These are phyloP conservation scores for Cephus runcator DNA, from an alignment of 2,888 invertebrate species.

Conservation along the genomic window DNA sequence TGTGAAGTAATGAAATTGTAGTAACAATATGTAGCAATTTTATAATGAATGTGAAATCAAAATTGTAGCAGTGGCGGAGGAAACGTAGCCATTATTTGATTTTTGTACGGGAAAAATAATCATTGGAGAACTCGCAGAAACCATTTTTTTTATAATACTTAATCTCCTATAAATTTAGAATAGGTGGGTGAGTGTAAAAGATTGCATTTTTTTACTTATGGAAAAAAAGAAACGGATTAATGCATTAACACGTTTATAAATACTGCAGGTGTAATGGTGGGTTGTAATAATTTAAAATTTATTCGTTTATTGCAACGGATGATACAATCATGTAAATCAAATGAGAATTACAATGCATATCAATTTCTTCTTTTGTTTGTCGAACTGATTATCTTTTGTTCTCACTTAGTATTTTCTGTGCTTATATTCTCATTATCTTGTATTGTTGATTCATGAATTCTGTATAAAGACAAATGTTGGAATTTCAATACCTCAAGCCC, in stretches of 20 bases:
- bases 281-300: background rate
- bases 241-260: background rate
- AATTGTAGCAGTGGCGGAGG: background rate
- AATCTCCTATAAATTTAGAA: background rate
- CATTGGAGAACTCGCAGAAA: background rate
- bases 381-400: background rate
- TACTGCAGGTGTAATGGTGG: background rate
- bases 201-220: background rate
- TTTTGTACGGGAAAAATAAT: background rate
- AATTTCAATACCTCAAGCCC: constrained; percentile 89
- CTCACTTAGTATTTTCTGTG: background rate
- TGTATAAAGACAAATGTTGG: constrained; percentile 71
- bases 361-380: background rate
- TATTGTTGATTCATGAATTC: constrained; percentile 2
- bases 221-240: background rate
- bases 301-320: background rate
- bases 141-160: background rate
- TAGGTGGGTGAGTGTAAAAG: background rate
- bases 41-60: background rate
- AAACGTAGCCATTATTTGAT: background rate
- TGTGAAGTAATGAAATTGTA: background rate
- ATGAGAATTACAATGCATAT: background rate
- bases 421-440: background rate
- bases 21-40: background rate
- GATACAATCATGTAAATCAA: background rate